phyloP scores from a whole-genome alignment of 2,888 invertebrate species.

The Nineta flava region DNA sequence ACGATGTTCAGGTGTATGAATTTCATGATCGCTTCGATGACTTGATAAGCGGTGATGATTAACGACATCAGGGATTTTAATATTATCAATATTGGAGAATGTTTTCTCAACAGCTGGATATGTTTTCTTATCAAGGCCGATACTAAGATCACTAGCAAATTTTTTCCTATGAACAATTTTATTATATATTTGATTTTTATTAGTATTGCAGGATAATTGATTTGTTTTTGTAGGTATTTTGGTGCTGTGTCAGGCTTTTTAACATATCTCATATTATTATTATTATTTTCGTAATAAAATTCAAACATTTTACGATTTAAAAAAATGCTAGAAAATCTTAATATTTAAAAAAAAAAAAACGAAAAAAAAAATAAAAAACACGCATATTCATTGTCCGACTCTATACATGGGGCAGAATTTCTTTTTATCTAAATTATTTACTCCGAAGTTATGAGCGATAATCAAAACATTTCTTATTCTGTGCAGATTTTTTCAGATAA shows the following conservation, averaged over 20 bases:
- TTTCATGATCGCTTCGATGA: conserved; percentile 44
- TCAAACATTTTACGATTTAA: not conserved
- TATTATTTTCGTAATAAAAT: not conserved
- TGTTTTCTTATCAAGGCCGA: conserved; percentile 25
- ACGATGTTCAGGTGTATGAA: conserved; percentile 42
- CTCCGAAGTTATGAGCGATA: too few species aligned
- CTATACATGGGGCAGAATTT: too few species aligned
- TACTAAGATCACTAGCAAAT: conserved; percentile 39
- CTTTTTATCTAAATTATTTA: too few species aligned
- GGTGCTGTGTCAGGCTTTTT: not conserved
- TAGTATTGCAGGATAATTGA: not conserved
- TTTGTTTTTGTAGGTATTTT: too few species aligned
- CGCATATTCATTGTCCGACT: too few species aligned
- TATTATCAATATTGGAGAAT: conserved; percentile 26
- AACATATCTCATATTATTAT: not conserved
- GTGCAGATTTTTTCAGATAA: too few species aligned
- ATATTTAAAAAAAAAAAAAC: too few species aligned
- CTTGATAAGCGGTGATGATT: conserved; percentile 27
- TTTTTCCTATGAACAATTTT: conserved; percentile 27
- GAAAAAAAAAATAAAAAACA: too few species aligned
- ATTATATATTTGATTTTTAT: not conserved
- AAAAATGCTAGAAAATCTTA: too few species aligned
- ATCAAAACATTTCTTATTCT: too few species aligned
- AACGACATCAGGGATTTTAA: conserved; percentile 20
- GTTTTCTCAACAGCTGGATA: conserved; percentile 12